Conservation (phyloP, 2,113 vertebrate species). For the Podiceps cristatus region DNA sequence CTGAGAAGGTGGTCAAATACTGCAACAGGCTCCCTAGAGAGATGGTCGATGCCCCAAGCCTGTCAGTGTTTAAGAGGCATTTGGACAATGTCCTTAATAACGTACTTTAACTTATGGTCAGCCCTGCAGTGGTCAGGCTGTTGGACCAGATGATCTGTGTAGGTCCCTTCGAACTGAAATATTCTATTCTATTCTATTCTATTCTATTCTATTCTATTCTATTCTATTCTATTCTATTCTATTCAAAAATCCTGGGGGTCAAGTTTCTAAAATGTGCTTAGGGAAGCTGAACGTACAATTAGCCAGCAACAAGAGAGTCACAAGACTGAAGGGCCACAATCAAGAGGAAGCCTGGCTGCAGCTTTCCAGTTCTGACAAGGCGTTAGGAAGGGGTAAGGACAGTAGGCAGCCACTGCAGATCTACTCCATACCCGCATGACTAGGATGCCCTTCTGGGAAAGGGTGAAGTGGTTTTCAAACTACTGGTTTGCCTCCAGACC, state of each 20-base stretch:
- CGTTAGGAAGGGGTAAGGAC: not conserved
- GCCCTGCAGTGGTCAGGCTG: not conserved
- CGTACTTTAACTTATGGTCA: not conserved
- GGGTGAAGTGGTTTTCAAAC: not conserved
- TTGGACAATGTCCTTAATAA: not conserved
- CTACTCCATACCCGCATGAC: not conserved
- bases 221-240: not conserved
- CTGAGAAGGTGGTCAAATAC: not conserved
- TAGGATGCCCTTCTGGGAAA: not conserved
- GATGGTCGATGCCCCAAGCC: rapidly evolving
- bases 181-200: too few species aligned
- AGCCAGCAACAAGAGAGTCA: not conserved
- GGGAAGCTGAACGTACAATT: not conserved
- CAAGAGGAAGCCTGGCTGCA: not conserved
- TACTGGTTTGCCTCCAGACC: not conserved
- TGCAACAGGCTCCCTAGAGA: not conserved
- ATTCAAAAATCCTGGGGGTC: not conserved
- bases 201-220: not conserved
- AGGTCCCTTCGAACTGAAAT: not conserved
- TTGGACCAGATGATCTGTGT: not conserved
- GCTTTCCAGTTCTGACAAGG: not conserved
- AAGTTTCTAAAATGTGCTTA: not conserved
- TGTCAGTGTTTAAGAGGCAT: not conserved
- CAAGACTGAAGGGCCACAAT: not conserved
- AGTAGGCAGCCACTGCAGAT: not conserved